Base-by-base conservation (phyloP, 2,888 invertebrate genomes). In the Eulithis prunata region DNA sequence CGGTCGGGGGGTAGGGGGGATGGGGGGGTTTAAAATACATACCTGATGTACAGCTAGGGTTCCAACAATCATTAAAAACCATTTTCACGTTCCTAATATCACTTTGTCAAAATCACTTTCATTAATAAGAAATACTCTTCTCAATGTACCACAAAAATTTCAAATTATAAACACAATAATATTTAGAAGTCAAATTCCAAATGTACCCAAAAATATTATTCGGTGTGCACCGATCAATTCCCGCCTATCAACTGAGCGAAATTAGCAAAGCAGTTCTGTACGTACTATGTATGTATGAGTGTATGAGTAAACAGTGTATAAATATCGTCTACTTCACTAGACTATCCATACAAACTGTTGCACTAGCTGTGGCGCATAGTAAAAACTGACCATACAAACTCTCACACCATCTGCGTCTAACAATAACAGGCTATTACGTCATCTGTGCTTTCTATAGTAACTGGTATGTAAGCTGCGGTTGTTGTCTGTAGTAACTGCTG, bases 41-140 rank as follows among this genome's bases (percentile, higher is more conserved):
- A 87, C 90, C 79, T 0, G 83, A 81, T 11, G 84, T 72, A 61
- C 88, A 86, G 56, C 73, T 81, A 8, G 82, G 82, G 32, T 78
- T 86, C 87, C 87, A 90, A 71, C 91, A 92, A 68, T 92, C 91
- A 63, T 86, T 88, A 69, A 92, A 90, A 70, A 90, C 90, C 91
- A 91, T 91, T 70, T 68, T 74, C 62, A 68, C 57, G 6, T 56
- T 36, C 14, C 12, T 3, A 54, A 32, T 13, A 47, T 28, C 56
- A 52, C 32, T 64, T 32, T n/a, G 41, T 62, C 36, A 49, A 41
- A 49, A 49, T 38, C 53, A 14, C 43, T 12, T 38, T 1, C 6
- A 53, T 49, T 28, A 28, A n/a, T 10, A 57, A 45, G 54, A 57
- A 46, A 5, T 1, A 28, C 11, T 3, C 13, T 10, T 41, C 41